Evolutionary conservation across 2,113 vertebrate species (phyloP).

Genomic region (Clinocottus analis): DNA sequence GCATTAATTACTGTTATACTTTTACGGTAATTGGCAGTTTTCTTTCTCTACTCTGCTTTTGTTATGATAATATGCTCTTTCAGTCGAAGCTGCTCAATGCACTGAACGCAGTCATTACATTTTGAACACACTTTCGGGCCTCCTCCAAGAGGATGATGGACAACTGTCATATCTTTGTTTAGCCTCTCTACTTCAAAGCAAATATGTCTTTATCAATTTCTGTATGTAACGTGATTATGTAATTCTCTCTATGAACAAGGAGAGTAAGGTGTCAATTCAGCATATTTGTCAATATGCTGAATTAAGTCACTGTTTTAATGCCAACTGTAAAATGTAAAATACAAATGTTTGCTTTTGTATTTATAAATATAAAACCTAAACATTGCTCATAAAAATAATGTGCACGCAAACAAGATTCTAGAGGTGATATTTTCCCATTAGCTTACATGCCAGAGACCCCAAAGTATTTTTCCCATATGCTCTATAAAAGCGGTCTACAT

Average conservation of each 20-base stretch:
- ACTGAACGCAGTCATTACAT: constrained; percentile 9
- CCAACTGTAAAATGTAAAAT: neutral
- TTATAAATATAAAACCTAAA: constrained; percentile 6
- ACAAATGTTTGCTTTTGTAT: constrained; percentile 4
- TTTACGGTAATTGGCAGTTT: constrained; percentile 49
- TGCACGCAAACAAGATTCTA: neutral
- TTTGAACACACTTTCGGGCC: constrained; percentile 19
- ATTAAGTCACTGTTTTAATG: constrained; percentile 12
- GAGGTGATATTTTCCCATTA: neutral
- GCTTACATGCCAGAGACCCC: neutral
- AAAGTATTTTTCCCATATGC: neutral
- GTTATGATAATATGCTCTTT: constrained; percentile 49
- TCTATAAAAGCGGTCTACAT: neutral
- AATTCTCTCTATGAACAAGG: constrained; percentile 29
- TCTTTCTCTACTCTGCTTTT: constrained; percentile 24
- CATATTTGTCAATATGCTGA: constrained; percentile 1
- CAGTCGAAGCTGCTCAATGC: constrained; percentile 1
- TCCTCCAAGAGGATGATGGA: constrained; percentile 10
- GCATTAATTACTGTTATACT: constrained; percentile 36
- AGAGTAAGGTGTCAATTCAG: too few relatives aligned
- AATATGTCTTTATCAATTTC: neutral
- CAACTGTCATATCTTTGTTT: neutral
- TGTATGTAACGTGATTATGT: constrained; percentile 4
- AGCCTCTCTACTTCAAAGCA: constrained; percentile 27
- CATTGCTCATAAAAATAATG: neutral